Evolutionary conservation across 2,113 vertebrate genomes (phyloP).

Genomic region (Chloebia gouldiae): DNA sequence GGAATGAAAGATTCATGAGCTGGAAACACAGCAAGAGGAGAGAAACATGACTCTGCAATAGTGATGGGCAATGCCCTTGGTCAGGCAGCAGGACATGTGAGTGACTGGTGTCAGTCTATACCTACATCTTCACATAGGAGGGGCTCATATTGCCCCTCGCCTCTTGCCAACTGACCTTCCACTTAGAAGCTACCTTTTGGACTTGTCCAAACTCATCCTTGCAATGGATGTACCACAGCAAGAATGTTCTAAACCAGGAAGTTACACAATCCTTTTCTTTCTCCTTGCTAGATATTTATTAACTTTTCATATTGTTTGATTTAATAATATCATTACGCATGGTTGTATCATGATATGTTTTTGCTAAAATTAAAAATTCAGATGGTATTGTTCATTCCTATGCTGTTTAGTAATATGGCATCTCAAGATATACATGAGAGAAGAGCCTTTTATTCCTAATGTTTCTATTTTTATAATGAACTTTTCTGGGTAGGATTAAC

Average conservation of each 20-base stretch:
- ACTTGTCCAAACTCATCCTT: background rate
- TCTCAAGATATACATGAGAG: background rate
- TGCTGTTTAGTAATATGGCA: background rate
- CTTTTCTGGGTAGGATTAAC: background rate
- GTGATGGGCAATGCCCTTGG: background rate
- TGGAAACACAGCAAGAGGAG: background rate
- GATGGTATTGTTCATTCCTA: background rate
- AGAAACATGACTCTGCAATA: background rate
- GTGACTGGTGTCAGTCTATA: background rate
- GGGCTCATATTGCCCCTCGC: accelerated
- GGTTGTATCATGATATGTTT: background rate
- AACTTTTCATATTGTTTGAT: background rate
- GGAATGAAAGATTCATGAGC: constrained; percentile 24
- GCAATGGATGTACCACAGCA: background rate
- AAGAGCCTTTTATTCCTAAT: background rate
- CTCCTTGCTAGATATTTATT: background rate
- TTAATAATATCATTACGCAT: background rate
- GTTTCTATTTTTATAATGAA: background rate
- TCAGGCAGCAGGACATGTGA: background rate
- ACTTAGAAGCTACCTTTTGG: background rate
- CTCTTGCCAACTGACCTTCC: background rate
- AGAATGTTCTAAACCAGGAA: background rate
- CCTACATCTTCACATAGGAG: background rate
- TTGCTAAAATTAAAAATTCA: background rate
- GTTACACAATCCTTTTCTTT: background rate